These are phyloP conservation scores for Drosophila nigromelanica DNA, from an alignment of 1,140 invertebrate species.

Conservation along the genomic window DNA sequence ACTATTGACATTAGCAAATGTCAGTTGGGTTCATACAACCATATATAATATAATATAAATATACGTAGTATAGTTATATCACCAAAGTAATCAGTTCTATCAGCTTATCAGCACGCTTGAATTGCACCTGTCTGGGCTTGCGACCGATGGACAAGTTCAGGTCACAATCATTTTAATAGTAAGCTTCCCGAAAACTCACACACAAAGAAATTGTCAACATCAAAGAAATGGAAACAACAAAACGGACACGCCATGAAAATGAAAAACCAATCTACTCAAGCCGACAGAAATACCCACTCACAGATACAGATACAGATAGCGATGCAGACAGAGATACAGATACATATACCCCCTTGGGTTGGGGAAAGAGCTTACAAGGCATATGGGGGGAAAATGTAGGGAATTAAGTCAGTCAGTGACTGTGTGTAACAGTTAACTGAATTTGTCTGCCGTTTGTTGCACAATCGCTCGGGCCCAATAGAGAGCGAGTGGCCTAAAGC, in stretches of 20 bases:
- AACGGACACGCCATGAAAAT: constrained; percentile 16
- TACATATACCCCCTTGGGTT: not conserved
- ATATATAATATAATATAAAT: no score
- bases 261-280: constrained; percentile 38
- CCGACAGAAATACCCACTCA: constrained; percentile 3
- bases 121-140: constrained; percentile 22
- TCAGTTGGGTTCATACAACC: not conserved
- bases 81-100: constrained; percentile 24
- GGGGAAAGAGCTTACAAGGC: constrained; percentile 1
- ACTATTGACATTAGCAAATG: not conserved
- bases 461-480: constrained; percentile 42
- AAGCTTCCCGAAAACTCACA: constrained; percentile 10
- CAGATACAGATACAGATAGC: constrained; percentile 8
- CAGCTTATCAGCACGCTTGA: constrained; percentile 33
- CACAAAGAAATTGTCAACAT: constrained; percentile 22
- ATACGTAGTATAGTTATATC: constrained; percentile 5
- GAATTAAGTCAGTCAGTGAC: constrained; percentile 77
- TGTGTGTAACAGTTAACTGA: constrained; percentile 78
- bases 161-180: constrained; percentile 35
- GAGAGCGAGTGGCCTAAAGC: constrained; percentile 5
- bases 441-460: constrained; percentile 59
- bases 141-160: constrained; percentile 19
- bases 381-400: constrained; percentile 63
- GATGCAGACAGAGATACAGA: not conserved
- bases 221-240: constrained; percentile 25